Evolutionary conservation across 2,113 vertebrate species (phyloP).

Genomic region (Larimichthys crocea): DNA sequence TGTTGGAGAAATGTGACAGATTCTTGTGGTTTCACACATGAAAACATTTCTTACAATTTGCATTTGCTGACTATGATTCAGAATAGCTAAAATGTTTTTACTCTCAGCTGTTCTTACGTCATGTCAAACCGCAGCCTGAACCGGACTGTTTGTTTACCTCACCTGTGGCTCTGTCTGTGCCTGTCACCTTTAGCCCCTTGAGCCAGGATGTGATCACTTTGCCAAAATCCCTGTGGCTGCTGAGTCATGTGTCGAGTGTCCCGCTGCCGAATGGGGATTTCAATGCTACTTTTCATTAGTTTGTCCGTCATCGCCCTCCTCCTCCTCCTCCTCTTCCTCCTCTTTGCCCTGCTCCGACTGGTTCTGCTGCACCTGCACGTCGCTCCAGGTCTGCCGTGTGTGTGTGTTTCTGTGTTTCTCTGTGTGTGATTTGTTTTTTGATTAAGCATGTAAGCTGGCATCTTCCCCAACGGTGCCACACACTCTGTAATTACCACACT

Average conservation of each 20-base stretch:
- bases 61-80: not conserved
- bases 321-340: slow-evolving; percentile 18
- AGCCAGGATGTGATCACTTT: slow-evolving; percentile 45
- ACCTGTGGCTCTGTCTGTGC: slow-evolving; percentile 21
- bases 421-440: not conserved
- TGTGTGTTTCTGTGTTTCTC: slow-evolving; percentile 11
- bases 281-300: slow-evolving; percentile 63
- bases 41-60: not conserved
- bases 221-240: slow-evolving; percentile 48
- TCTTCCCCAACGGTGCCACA: slow-evolving; percentile 28
- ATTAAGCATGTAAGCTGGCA: slow-evolving; percentile 21
- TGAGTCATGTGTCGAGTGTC: slow-evolving; percentile 56
- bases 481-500: slow-evolving; percentile 37
- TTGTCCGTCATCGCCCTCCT: slow-evolving; percentile 56
- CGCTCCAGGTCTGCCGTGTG: slow-evolving; percentile 13
- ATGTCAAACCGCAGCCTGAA: slow-evolving; percentile 11
- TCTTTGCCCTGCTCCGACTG: slow-evolving; percentile 48
- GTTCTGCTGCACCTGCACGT: slow-evolving; percentile 57
- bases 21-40: not conserved
- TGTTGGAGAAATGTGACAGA: not conserved
- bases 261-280: slow-evolving; percentile 41
- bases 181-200: slow-evolving; percentile 28
- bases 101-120: slow-evolving; percentile 42
- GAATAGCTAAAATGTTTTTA: not conserved
- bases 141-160: slow-evolving; percentile 46